phyloP scores from a whole-genome alignment of 2,113 vertebrate species.

The Trachemys scripta region DNA sequence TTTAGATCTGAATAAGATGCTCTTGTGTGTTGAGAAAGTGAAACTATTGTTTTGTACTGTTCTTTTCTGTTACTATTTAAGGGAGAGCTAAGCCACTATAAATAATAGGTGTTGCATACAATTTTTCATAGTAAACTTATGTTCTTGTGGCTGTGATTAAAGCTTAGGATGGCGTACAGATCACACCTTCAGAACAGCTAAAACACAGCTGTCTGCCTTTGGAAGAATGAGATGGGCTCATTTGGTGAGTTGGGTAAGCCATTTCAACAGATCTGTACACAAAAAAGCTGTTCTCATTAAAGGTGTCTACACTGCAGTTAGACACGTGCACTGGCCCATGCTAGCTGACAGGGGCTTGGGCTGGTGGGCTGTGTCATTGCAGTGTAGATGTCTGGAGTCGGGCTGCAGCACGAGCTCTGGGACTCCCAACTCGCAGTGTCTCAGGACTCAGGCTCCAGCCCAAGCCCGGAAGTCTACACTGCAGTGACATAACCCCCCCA shows the following conservation, averaged over 20 bases:
- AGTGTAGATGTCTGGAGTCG: not conserved
- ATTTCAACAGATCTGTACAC: not conserved
- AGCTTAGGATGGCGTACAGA: constrained; percentile 36
- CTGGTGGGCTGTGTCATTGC: not conserved
- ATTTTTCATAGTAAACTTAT: constrained; percentile 54
- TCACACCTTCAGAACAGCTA: constrained; percentile 36
- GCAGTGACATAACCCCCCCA: not conserved
- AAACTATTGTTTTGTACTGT: constrained; percentile 71
- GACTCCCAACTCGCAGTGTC: not conserved
- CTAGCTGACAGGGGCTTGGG: not conserved
- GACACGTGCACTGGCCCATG: not conserved
- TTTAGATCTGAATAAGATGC: constrained; percentile 70
- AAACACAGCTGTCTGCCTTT: constrained; percentile 36
- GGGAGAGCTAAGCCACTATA: constrained; percentile 76
- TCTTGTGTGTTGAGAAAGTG: constrained; percentile 60
- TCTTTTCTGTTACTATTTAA: constrained; percentile 81
- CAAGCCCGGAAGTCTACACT: not conserved
- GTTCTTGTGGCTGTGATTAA: constrained; percentile 57
- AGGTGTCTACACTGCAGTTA: not conserved
- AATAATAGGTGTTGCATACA: constrained; percentile 60
- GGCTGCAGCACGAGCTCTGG: too few species aligned
- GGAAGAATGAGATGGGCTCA: constrained; percentile 38
- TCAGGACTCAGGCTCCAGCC: not conserved
- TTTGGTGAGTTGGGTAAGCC: constrained; percentile 43
- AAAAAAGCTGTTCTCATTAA: constrained; percentile 21